Evolutionary conservation across 2,797 vertebrate genomes (phyloP).

Genomic region (Sebastes variabilis): DNA sequence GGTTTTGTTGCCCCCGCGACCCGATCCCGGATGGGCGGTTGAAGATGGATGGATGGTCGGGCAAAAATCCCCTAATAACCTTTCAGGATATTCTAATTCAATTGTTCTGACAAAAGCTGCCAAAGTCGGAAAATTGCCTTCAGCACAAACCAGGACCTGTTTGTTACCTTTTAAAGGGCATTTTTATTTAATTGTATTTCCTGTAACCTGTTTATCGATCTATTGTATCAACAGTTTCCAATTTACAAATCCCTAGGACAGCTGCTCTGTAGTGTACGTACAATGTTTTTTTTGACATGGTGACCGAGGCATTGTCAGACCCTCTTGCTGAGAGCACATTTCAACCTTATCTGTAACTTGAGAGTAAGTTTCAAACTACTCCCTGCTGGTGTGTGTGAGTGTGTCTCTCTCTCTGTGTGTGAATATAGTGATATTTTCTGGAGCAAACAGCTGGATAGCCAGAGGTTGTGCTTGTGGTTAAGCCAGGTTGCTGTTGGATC

Average conservation of each 20-base stretch:
- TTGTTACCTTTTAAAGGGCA: neutral
- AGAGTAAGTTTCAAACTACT: constrained; percentile 22
- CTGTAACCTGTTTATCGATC: neutral
- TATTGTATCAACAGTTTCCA: neutral
- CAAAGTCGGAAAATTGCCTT: neutral
- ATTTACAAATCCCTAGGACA: neutral
- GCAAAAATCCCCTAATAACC: too few relatives aligned
- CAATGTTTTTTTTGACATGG: neutral
- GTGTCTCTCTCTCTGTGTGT: constrained; percentile 3
- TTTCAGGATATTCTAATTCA: too few relatives aligned
- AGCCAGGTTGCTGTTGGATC: constrained; percentile 70
- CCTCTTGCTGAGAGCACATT: neutral
- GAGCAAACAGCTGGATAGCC: constrained; percentile 69
- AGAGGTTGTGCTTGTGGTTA: constrained; percentile 72
- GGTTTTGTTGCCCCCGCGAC: too few relatives aligned
- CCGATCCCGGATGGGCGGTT: too few relatives aligned
- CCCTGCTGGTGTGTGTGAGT: constrained; percentile 30
- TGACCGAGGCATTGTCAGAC: neutral
- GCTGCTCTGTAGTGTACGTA: neutral
- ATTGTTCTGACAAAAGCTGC: rapidly evolving
- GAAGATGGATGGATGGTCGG: too few relatives aligned
- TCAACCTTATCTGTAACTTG: constrained; percentile 24
- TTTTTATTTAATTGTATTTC: neutral
- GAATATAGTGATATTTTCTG: constrained; percentile 41
- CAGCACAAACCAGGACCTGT: neutral